Percentiles rank a stretch among this genome's conserved stretches.
phyloP scores from a whole-genome alignment of 1,140 invertebrate species.

The Popillia japonica region DNA sequence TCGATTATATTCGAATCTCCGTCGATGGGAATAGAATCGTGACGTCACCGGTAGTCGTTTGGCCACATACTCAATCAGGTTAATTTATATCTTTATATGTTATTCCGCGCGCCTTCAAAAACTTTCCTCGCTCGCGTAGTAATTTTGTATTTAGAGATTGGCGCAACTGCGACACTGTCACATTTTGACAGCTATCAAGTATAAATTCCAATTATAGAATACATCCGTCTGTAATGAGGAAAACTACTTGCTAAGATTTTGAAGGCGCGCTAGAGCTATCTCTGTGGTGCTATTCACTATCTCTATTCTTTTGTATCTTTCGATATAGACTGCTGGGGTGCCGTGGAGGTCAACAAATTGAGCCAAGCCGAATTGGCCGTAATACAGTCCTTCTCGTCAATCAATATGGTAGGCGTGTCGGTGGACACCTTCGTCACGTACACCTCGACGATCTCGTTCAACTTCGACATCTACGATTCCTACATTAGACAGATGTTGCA shows the following conservation, averaged over 20 bases:
- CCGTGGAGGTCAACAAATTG: background rate
- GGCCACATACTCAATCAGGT: background rate
- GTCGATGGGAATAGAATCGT: background rate
- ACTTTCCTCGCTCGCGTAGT: too few relatives aligned
- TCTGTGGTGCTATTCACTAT: too few relatives aligned
- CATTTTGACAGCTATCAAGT: too few relatives aligned
- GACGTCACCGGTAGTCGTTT: background rate
- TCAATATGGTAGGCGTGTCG: background rate
- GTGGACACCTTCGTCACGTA: background rate
- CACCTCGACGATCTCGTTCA: background rate
- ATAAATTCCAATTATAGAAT: too few relatives aligned
- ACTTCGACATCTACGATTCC: background rate
- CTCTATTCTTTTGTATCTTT: too few relatives aligned
- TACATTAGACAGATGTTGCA: background rate
- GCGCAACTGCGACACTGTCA: too few relatives aligned
- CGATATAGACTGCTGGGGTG: background rate
- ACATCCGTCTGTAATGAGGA: too few relatives aligned
- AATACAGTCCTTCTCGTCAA: background rate
- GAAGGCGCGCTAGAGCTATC: too few relatives aligned
- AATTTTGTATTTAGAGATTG: too few relatives aligned
- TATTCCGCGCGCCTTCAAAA: too few relatives aligned
- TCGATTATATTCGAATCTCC: background rate
- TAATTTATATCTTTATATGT: too few relatives aligned
- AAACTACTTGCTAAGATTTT: too few relatives aligned
- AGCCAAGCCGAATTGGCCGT: background rate